phyloP scores from a whole-genome alignment of 37 sponge, comb jelly and placozoan genomes.

The Petrosia ficiformis region DNA sequence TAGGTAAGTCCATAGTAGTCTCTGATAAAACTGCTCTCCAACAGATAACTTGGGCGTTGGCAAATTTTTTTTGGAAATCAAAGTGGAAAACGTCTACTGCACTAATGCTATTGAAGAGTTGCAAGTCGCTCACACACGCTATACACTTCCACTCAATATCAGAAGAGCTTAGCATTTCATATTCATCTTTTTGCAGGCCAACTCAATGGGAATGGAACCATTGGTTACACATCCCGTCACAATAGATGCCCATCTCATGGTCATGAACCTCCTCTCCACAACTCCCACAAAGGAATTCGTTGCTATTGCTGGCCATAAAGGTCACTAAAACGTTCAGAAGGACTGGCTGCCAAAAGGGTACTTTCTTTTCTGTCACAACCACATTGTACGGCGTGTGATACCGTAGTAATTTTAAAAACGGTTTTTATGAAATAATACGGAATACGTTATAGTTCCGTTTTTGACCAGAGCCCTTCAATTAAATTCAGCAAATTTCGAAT shows the following conservation, averaged over 20 bases:
- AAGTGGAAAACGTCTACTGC: constrained; percentile 40
- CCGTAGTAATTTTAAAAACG: constrained; percentile 5
- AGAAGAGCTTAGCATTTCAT: background rate
- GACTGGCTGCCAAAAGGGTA: constrained; percentile 1
- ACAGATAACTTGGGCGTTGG: constrained; percentile 64
- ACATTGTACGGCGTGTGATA: background rate
- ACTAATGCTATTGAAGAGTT: constrained; percentile 15
- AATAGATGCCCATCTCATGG: constrained; percentile 16
- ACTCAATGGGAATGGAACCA: constrained; percentile 33
- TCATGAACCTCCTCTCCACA: constrained; percentile 27
- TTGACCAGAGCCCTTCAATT: constrained; percentile 51
- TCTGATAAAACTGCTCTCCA: constrained; percentile 49
- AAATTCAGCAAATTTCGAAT: background rate
- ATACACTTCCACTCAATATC: constrained; percentile 27
- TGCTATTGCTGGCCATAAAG: background rate
- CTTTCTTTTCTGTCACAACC: constrained; percentile 10
- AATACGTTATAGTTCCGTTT: constrained; percentile 40
- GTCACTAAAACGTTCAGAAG: background rate
- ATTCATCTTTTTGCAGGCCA: constrained; percentile 2
- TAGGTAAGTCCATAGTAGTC: constrained; percentile 60
- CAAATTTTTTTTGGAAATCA: constrained; percentile 63
- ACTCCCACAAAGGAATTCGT: constrained; percentile 31
- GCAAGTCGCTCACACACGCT: constrained; percentile 5
- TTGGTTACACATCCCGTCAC: constrained; percentile 17
- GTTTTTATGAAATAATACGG: constrained; percentile 24